Evolutionary conservation across 2,113 vertebrate species (phyloP), one percentile per base, ranked within the genome.

Genomic region (Hymenochirus boettgeri): DNA sequence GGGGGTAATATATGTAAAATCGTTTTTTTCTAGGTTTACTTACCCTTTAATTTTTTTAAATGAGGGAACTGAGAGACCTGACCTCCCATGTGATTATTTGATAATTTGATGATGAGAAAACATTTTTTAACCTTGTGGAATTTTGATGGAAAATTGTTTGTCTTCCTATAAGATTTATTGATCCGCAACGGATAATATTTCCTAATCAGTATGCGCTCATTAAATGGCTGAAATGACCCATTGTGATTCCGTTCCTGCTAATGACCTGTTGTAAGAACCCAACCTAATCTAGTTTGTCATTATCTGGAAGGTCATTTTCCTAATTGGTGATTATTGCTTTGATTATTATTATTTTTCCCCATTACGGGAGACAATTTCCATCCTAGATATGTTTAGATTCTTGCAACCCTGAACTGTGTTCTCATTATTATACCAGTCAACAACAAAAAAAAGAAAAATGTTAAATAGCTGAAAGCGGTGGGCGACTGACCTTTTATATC

Each of bases 251-350:
- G 37, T 57, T 53, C 48, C 54, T 65, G 54, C 45, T 65, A 65
- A 65, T 65, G 63, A 57, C 54, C 63, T 48, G 29, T 55, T 65
- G 54, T 50, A 54, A 65, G 63, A 65, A 57, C 63, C 50, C 39
- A 57, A 45, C n/a, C 54, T 50, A 55, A 57, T 65, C 54, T 13
- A 50, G 63, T 65, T 39, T 53, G 56, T 65, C 63, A 65, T 65
- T 65, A 65, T 31, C 27, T 35, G 17, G 53, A 65, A 65, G 63
- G 63, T 65, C 63, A 65, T 65, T 50, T 46, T 17, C 54, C 26
- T 57, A 21, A 65, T 65, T 65, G 45, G 39, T 29, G 25, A 57
- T 65, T 65, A 65, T 56, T 65, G 22, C 22, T 24, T 65, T 65
- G 18, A 45, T 56, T 65, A 27, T 55, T 31, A 31, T 26, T 53